These are phyloP conservation scores for Bradysia coprophila DNA, from an alignment of 1,140 invertebrate genomes.

Conservation along the genomic window DNA sequence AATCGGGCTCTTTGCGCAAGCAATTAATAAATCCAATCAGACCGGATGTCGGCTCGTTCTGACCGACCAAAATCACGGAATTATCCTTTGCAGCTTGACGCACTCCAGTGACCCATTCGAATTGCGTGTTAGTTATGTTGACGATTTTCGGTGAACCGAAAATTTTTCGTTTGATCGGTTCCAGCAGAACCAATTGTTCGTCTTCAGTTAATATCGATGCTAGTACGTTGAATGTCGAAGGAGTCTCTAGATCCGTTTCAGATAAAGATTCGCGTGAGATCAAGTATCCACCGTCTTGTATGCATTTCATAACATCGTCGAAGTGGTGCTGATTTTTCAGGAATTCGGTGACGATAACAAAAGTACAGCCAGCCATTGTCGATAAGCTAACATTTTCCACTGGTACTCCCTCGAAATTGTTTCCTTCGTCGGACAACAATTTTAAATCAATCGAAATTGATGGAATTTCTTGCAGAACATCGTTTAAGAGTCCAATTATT, in stretches of 20 bases:
- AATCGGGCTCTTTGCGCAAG: constrained; percentile 44
- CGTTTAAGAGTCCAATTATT: constrained; percentile 30
- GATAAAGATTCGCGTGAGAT: constrained; percentile 24
- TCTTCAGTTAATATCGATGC: constrained; percentile 12
- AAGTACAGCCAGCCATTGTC: constrained; percentile 31
- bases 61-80: constrained; percentile 29
- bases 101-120: constrained; percentile 30
- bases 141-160: constrained; percentile 9
- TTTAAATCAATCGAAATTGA: constrained; percentile 27
- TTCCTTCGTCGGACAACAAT: constrained; percentile 25
- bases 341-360: constrained; percentile 31
- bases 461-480: constrained; percentile 37
- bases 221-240: constrained; percentile 11
- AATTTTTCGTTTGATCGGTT: constrained; percentile 12
- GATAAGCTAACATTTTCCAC: constrained; percentile 39
- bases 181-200: constrained; percentile 16
- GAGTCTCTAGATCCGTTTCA: constrained; percentile 7
- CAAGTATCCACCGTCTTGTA: constrained; percentile 28
- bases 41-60: constrained; percentile 47
- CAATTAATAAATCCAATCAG: constrained; percentile 67
- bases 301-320: constrained; percentile 11
- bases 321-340: constrained; percentile 15
- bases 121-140: constrained; percentile 15
- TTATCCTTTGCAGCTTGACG: constrained; percentile 30
- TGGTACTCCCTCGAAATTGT: constrained; percentile 30